Conservation (phyloP, 53 echinoderm and acorn worm genomes). For the Paracentrotus lividus region DNA sequence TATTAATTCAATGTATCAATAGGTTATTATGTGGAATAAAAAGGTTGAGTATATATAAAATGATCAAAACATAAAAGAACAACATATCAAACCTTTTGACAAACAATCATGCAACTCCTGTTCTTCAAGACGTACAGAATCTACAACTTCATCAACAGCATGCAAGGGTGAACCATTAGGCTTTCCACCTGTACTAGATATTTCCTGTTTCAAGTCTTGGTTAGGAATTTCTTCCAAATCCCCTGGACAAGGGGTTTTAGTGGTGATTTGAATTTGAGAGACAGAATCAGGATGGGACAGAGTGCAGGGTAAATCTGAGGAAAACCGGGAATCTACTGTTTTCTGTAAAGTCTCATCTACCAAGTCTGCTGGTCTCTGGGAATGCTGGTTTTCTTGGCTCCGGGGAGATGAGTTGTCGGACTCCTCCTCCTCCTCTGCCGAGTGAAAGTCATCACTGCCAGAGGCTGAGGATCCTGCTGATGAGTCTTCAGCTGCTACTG, state of each 20-base stretch:
- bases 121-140: constrained; percentile 50
- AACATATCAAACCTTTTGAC: constrained; percentile 68
- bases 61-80: constrained; percentile 60
- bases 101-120: constrained; percentile 63
- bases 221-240: constrained; percentile 22
- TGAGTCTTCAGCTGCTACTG: constrained; percentile 57
- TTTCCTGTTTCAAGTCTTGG: constrained; percentile 64
- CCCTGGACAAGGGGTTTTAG: constrained; percentile 42
- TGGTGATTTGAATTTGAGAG: background rate
- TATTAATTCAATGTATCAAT: too few relatives aligned
- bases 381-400: constrained; percentile 12
- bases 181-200: constrained; percentile 15
- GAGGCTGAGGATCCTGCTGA: constrained; percentile 57
- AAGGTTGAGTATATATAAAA: background rate
- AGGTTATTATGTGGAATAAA: background rate
- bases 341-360: background rate
- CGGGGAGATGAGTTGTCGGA: constrained; percentile 8
- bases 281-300: constrained; percentile 15
- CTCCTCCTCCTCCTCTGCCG: constrained; percentile 23
- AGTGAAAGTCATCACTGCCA: constrained; percentile 50
- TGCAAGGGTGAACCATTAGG: constrained; percentile 57
- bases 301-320: background rate
- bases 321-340: background rate
- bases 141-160: constrained; percentile 69
- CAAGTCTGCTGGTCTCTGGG: background rate